These are phyloP conservation scores for Chionis minor DNA, from an alignment of 2,113 vertebrate species.

Conservation along the genomic window DNA sequence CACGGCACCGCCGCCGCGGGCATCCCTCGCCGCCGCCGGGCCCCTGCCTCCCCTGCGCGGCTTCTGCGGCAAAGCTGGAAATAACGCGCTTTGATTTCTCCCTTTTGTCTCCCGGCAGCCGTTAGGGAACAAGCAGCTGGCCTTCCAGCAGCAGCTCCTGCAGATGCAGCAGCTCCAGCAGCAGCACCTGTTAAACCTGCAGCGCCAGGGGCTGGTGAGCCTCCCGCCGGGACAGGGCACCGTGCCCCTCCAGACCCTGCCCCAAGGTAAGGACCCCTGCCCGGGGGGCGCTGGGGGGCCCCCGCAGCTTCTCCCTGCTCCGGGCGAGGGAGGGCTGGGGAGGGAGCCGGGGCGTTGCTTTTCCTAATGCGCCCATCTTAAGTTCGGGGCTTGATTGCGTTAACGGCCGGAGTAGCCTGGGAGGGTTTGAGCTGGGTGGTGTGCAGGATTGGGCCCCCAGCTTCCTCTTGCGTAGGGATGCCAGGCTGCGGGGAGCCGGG, in stretches of 20 bases:
- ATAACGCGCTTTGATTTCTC: constrained; percentile 43
- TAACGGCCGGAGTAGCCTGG: fast-evolving
- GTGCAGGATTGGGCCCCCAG: neutral
- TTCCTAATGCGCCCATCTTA: fast-evolving
- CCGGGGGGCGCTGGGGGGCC: fast-evolving
- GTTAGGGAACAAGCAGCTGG: constrained; percentile 96
- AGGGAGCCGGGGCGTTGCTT: neutral
- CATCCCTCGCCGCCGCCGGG: neutral
- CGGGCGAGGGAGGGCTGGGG: neutral
- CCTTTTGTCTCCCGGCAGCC: constrained; percentile 79
- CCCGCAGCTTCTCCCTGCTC: neutral
- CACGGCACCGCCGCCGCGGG: neutral
- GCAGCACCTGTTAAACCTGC: constrained; percentile 97
- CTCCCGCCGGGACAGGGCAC: constrained; percentile 87
- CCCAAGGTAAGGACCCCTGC: constrained; percentile 84
- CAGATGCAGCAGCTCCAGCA: constrained; percentile 99
- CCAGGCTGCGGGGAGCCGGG: neutral
- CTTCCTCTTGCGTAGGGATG: fast-evolving
- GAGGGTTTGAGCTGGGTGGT: neutral
- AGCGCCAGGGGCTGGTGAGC: constrained; percentile 95
- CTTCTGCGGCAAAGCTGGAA: neutral
- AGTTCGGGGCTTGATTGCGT: neutral
- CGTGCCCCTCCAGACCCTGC: constrained; percentile 90
- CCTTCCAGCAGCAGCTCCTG: constrained; percentile 99
- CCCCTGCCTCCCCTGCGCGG: neutral